phyloP scores from a whole-genome alignment of 2,797 vertebrate species.

The Arvicola amphibius region DNA sequence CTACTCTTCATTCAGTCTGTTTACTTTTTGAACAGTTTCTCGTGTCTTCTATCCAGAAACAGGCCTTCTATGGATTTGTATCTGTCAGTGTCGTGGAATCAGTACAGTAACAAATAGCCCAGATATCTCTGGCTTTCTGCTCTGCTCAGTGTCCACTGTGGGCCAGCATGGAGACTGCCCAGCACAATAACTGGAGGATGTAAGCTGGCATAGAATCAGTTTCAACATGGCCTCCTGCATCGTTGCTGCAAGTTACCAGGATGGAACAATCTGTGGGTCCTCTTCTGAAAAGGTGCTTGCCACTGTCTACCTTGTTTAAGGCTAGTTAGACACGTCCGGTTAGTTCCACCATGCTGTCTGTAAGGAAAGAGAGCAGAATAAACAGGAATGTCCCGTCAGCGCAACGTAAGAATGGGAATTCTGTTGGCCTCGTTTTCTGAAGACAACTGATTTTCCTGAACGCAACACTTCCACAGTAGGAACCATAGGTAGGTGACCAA shows the following conservation, averaged over 20 bases:
- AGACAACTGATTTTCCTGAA: conserved; percentile 49
- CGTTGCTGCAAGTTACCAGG: background rate
- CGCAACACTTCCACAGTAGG: background rate
- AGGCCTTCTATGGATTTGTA: background rate
- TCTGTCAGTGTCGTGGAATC: background rate
- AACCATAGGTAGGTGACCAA: conserved; percentile 21
- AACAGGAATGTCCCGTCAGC: background rate
- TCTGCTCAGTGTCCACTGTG: background rate
- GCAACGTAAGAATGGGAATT: background rate
- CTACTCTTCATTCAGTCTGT: conserved; percentile 31
- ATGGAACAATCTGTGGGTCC: background rate
- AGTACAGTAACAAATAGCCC: background rate
- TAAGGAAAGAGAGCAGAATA: conserved; percentile 14
- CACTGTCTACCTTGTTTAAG: background rate
- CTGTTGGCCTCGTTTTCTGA: background rate
- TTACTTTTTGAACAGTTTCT: conserved; percentile 4
- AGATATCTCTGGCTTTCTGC: background rate
- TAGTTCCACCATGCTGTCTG: background rate
- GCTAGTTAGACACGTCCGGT: background rate
- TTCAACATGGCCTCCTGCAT: background rate
- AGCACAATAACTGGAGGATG: background rate
- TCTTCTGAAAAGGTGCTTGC: background rate
- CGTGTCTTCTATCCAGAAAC: conserved; percentile 7
- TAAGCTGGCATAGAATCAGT: background rate
- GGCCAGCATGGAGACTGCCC: background rate